Evolutionary conservation across 2,888 invertebrate species (phyloP).

Genomic region (Drosophila cracens): DNA sequence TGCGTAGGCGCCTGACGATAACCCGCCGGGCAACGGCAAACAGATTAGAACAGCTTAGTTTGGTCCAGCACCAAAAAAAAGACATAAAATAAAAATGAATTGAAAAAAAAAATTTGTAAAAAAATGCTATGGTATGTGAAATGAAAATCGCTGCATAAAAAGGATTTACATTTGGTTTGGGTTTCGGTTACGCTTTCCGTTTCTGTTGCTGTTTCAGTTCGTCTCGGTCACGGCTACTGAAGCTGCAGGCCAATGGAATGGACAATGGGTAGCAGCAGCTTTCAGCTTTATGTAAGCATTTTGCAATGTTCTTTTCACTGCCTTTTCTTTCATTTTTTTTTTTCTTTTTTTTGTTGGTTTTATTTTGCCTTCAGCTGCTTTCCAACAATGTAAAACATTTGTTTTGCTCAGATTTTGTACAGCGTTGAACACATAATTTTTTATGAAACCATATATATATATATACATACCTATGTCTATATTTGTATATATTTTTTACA

Average conservation of each 20-base stretch:
- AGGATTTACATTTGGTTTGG: constrained; percentile 56
- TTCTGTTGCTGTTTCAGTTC: constrained; percentile 37
- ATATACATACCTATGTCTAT: constrained; percentile 1
- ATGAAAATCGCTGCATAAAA: constrained; percentile 64
- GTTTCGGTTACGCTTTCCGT: constrained; percentile 33
- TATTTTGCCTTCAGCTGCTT: constrained; percentile 37
- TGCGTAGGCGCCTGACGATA: constrained; percentile 25
- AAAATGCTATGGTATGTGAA: constrained; percentile 34
- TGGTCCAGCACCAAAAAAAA: constrained; percentile 23
- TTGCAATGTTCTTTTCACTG: constrained; percentile 46
- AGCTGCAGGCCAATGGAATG: constrained; percentile 67
- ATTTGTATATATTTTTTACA: constrained; percentile 14
- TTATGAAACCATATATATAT: constrained; percentile 26
- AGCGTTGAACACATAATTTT: constrained; percentile 63
- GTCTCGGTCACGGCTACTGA: constrained; percentile 65
- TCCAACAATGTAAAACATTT: constrained; percentile 76
- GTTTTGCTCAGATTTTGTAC: constrained; percentile 66
- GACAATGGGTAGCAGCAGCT: constrained; percentile 46
- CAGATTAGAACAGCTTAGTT: constrained; percentile 76
- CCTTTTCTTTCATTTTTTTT: background rate
- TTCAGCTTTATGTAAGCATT: constrained; percentile 43
- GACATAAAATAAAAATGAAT: constrained; percentile 21
- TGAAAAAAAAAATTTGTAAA: constrained; percentile 19
- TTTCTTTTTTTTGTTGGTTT: background rate
- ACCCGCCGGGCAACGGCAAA: constrained; percentile 55